Evolutionary conservation across 1,140 invertebrate genomes (phyloP).

Genomic region (Ooceraea biroi): DNA sequence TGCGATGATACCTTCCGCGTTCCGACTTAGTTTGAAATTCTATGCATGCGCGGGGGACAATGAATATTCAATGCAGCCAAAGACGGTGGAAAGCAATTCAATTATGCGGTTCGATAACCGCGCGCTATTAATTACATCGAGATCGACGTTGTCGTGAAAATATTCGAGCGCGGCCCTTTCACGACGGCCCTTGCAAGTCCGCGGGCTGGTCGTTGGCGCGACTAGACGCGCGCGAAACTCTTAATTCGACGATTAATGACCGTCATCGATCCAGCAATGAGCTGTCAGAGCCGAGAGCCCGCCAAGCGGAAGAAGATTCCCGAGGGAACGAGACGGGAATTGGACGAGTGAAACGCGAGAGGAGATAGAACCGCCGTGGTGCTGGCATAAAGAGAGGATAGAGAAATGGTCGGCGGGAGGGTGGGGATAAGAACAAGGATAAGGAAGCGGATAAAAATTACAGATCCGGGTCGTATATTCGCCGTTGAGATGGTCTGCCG

Average conservation of each 20-base stretch:
- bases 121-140: conserved; percentile 42
- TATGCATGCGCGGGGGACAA: conserved; percentile 68
- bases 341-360: conserved; percentile 13
- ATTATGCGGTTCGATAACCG: conserved; percentile 52
- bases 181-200: not conserved
- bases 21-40: conserved; percentile 70
- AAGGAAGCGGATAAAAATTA: conserved; percentile 73
- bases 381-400: conserved; percentile 15
- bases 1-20: conserved; percentile 61
- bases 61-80: conserved; percentile 68
- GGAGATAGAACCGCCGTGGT: not conserved
- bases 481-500: conserved; percentile 73
- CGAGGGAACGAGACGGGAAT: conserved; percentile 1
- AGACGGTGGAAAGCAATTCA: conserved; percentile 59
- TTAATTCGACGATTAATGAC: not conserved
- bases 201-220: not conserved
- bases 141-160: conserved; percentile 18
- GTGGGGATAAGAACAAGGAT: conserved; percentile 52
- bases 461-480: conserved; percentile 75
- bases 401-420: conserved; percentile 55
- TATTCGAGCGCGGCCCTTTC: not conserved
- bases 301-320: conserved; percentile 4
- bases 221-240: not conserved
- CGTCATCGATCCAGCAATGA: conserved; percentile 5
- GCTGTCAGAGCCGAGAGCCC: conserved; percentile 9